Evolutionary conservation across 2,888 invertebrate genomes (phyloP).

Genomic region (Cremastinae sp.): DNA sequence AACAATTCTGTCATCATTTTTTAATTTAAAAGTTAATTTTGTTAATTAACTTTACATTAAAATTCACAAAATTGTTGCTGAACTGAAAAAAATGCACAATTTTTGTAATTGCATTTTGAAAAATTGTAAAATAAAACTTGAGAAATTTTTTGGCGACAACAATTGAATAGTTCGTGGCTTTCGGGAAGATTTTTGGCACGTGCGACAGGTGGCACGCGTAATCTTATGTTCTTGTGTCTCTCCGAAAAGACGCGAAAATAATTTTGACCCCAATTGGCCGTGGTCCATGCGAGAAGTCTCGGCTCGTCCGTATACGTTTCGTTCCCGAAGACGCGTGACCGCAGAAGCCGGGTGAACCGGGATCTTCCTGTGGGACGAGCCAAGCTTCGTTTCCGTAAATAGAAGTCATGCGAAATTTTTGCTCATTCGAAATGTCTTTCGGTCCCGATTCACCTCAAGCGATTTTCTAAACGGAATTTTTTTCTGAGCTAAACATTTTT

Average conservation of each 20-base stretch:
- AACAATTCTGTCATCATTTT: no score
- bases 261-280: constrained; percentile 48
- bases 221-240: constrained; percentile 11
- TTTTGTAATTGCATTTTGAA: no score
- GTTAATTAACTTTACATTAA: no score
- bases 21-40: no score
- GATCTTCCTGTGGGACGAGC: constrained; percentile 11
- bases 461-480: no score
- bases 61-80: no score
- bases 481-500: no score
- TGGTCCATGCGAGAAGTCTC: constrained; percentile 25
- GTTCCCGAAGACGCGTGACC: constrained; percentile 31
- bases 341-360: constrained; percentile 2
- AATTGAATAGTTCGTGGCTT: no score
- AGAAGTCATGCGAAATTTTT: constrained; percentile 49
- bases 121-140: no score
- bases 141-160: neutral
- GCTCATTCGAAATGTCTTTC: constrained; percentile 32
- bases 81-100: no score
- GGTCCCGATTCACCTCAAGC: no score
- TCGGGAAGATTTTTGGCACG: no score
- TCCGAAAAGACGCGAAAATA: constrained; percentile 44
- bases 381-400: constrained; percentile 51
- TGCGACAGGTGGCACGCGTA: constrained; percentile 13
- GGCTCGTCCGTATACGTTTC: neutral